These are phyloP conservation scores for Onychomys arenicola DNA, from an alignment of 2,797 vertebrate genomes.

Conservation along the genomic window DNA sequence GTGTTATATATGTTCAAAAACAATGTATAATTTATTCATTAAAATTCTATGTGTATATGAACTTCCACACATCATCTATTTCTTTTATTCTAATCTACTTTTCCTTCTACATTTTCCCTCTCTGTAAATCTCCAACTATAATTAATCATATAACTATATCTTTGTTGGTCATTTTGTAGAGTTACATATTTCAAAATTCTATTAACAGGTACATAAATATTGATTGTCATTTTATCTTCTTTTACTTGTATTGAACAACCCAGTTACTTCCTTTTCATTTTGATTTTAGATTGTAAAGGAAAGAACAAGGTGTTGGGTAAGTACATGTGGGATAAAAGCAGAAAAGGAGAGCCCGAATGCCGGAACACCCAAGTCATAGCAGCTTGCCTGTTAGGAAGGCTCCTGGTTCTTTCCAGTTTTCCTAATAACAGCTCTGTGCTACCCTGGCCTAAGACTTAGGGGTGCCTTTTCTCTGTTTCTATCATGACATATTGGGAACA, in stretches of 20 bases:
- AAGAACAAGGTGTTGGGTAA: background rate
- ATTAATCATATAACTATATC: background rate
- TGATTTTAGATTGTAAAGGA: background rate
- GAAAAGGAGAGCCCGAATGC: background rate
- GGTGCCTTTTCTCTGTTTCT: slow-evolving; percentile 35
- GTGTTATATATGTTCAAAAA: background rate
- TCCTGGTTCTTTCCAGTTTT: slow-evolving; percentile 54
- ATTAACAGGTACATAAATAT: background rate
- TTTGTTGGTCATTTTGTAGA: background rate
- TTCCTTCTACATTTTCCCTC: background rate
- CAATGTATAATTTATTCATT: background rate
- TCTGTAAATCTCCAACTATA: background rate
- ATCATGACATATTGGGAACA: slow-evolving; percentile 41
- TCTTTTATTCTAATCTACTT: background rate
- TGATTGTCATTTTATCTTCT: background rate
- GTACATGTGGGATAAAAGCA: background rate
- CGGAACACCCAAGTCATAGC: slow-evolving; percentile 59
- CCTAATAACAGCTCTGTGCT: slow-evolving; percentile 71
- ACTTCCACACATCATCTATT: background rate
- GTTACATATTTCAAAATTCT: background rate
- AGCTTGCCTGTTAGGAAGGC: slow-evolving; percentile 47
- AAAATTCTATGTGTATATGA: background rate
- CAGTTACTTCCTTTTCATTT: background rate
- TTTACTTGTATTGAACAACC: background rate
- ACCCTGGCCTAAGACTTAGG: slow-evolving; percentile 51